Evolutionary conservation across 1,140 invertebrate species (phyloP).

Genomic region (Sarcophaga peregrina): DNA sequence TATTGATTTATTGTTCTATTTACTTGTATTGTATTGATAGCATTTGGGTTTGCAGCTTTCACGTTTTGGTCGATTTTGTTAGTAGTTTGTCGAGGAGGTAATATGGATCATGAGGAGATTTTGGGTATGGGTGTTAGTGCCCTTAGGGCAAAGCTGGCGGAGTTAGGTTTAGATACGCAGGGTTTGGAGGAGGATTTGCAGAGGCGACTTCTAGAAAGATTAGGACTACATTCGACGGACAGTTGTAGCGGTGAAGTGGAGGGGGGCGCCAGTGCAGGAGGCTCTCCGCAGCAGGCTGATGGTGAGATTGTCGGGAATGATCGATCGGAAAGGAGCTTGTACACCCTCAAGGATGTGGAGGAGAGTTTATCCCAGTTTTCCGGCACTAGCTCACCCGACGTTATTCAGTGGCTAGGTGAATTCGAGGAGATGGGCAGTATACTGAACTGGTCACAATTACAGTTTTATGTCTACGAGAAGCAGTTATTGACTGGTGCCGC

Average conservation of each 20-base stretch:
- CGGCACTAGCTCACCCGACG: neutral
- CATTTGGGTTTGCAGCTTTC: too few relatives aligned
- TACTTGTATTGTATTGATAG: too few relatives aligned
- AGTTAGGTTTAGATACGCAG: too few relatives aligned
- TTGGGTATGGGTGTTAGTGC: too few relatives aligned
- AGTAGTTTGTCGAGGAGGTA: too few relatives aligned
- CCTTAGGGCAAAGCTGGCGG: too few relatives aligned
- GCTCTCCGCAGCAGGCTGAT: neutral
- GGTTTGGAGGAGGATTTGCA: too few relatives aligned
- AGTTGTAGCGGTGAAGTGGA: neutral
- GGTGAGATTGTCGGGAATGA: neutral
- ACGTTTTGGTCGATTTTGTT: too few relatives aligned
- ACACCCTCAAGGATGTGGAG: neutral
- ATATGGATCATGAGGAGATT: too few relatives aligned
- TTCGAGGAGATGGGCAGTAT: neutral
- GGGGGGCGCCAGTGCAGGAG: neutral
- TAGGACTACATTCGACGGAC: neutral
- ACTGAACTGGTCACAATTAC: neutral
- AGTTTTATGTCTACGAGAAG: neutral
- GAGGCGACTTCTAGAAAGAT: too few relatives aligned
- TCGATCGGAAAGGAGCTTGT: neutral
- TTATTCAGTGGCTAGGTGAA: neutral
- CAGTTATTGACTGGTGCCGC: too few relatives aligned
- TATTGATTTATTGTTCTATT: too few relatives aligned
- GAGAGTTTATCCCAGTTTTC: neutral